Evolutionary conservation across 2,888 invertebrate genomes (phyloP), one percentile per base, ranked within the genome.

Genomic region (Ochlodes sylvanus): DNA sequence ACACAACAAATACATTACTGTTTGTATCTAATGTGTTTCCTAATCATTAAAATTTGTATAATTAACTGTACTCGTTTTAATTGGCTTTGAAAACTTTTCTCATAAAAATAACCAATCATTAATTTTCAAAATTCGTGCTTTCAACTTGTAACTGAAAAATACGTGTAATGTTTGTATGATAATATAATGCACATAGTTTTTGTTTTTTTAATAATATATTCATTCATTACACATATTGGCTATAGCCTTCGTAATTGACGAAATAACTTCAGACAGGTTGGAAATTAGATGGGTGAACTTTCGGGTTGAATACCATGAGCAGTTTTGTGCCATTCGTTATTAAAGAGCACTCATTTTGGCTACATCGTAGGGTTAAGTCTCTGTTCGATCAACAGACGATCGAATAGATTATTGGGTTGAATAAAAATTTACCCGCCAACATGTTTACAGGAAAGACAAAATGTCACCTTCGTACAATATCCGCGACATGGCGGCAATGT

Each of bases 401-500:
- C 27, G 27, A 27, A 27, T 27, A 5, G 5, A 5, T n/a, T 47
- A 47, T 17, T 17, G 44, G 44, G 44, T 47, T 17, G 12, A 2
- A 47, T 47, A 47, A 21, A 27, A 52, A n/a, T 32, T 27, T 10
- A 17, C 14, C 38, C 10, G 17, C 1, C 15, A 32, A 60, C 15
- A 61, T n/a, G 12, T 54, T 19, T 6, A 52, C 90, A 96, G 96
- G 83, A 95, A 95, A 85, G 96, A 96, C 74, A 95, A 95, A 83
- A 90, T 94, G 70, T 96, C 96, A 41, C 96, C 96, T 10, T 94
- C 96, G 54, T 96, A 95, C 87, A 96, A 96, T 83, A 97, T 97
- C 77, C 95, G 96, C 77, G 97, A 97, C 84, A 97, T 97, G 95
- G 95, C 97, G 71, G 97, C 97, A 72, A 95, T 97, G 84, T 97